Base-by-base conservation (phyloP, 2,888 invertebrate species). In the Scelioninae gen. 2 region DNA sequence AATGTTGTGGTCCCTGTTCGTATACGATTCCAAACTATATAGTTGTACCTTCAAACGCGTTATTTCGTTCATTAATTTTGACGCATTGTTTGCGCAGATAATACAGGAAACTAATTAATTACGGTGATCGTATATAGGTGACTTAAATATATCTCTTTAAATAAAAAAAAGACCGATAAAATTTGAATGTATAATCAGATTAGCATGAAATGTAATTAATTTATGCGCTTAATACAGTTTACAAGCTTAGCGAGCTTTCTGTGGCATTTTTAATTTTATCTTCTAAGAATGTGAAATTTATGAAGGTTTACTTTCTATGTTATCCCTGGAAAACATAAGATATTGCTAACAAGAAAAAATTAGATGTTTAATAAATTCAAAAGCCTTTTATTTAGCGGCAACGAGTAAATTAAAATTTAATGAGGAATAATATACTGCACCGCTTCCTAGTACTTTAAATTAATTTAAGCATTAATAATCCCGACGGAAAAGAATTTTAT, bases 1-100 rank as follows among this genome's bases (percentile, higher is more conserved):
- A 61, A 55, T 63, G 33, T 55, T 69, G 53, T 31, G 46, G 69
- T 69, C 39, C 45, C 41, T 68, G 52, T 68, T 67, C 52, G 58
- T 50, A 48, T 13, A 67, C 48, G 46, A 55, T 67, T 67, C 50
- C 28, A 46, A 55, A 64, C 64, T 52, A 63, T 52, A 45, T n/a
- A n/a, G 37, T 43, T 52, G 16, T 39, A 39, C 9, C 15, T 28
- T 48, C 28, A 7, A n/a, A 52, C 25, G 25, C 25, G 25, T 3
- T 25, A 25, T 25, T 25, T 25, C n/a, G n/a, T n/a, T n/a, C n/a
- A n/a, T n/a, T n/a, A n/a, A 22, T 22, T 4, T 19, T 18, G 0
- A 4, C 16, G 11, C 1, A 16, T 19, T 35, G n/a, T 3, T 5
- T 22, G 45, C 19, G 6, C 7, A n/a, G 10, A 43, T 6, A 19